Evolutionary conservation across 2,113 vertebrate species (phyloP), one percentile per base, ranked within the genome.

Genomic region (Lamprotornis superbus): DNA sequence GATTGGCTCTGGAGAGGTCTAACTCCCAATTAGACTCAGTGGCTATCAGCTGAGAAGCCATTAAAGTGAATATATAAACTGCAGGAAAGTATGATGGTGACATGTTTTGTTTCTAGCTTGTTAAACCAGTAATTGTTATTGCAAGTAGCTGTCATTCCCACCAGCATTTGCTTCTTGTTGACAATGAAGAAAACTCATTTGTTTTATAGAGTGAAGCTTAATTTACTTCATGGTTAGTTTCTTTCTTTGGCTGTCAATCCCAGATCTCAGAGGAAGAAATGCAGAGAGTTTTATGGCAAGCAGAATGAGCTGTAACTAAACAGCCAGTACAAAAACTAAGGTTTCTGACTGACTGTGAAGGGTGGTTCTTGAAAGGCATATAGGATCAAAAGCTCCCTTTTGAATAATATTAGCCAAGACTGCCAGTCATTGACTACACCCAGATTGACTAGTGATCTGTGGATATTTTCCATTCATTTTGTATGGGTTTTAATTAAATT

Each of bases 111-210:
- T 96, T 95, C 93, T 90, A 87, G 93, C 63, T 96, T 90, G 88
- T 96, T 97, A 96, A 94, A 74, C 85, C 75, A 95, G 86, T 96
- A 96, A 94, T 94, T 96, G 92, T 95, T 96, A 90, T 53, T 83
- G 64, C 71, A 90, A 93, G 31, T 90, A 88, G 69, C 80, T 93
- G 88, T 89, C 92, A 93, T 96, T 91, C 80, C 85, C 88, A 95
- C 64, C 74, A 89, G 64, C 37, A 44, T 87, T 93, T 81, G 56
- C 64, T 90, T 89, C 88, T 46, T 93, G 90, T 90, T 95, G 93
- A 93, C 89, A 94, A 96, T 92, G 90, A 86, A 93, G 44, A 94
- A 95, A 94, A 93, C 73, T 78, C 55, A 69, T 96, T 95, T 93
- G 76, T 89, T 97, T 95, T 92, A 96, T 75, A 94, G 79, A 25